Conservation (phyloP, 1,140 invertebrate genomes). For the Varroa destructor region DNA sequence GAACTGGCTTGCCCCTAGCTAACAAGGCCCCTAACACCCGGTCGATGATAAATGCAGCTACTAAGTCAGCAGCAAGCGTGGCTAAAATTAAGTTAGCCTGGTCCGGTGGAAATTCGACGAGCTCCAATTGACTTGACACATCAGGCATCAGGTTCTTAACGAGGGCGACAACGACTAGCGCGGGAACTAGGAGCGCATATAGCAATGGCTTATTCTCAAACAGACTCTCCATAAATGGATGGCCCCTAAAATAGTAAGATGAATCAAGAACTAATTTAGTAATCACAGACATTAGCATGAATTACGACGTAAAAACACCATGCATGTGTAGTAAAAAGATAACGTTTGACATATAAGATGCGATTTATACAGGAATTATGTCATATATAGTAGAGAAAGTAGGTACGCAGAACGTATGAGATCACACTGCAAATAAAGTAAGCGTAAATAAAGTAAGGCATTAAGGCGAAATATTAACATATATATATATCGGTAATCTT, state of each 20-base stretch:
- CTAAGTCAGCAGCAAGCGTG: constrained; percentile 37
- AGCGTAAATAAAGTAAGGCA: no score
- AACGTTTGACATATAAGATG: no score
- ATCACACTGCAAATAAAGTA: no score
- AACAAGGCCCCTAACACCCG: constrained; percentile 38
- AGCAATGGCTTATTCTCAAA: constrained; percentile 77
- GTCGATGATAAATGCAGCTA: constrained; percentile 39
- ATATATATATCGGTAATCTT: constrained; percentile 37
- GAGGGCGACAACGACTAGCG: constrained; percentile 56
- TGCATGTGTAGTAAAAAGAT: neutral
- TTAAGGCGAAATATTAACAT: neutral
- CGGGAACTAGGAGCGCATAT: constrained; percentile 67
- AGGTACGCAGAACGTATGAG: no score
- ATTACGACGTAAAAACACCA: neutral
- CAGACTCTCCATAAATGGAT: constrained; percentile 96
- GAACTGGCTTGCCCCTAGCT: constrained; percentile 34
- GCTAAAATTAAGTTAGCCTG: constrained; percentile 24
- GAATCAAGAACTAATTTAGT: constrained; percentile 5
- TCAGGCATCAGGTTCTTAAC: constrained; percentile 62
- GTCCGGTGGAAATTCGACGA: constrained; percentile 42
- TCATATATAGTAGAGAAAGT: no score
- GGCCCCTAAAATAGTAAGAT: constrained; percentile 53
- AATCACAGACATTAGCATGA: neutral
- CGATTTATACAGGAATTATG: neutral
- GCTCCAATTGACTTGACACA: constrained; percentile 66